Evolutionary conservation across 2,888 invertebrate species (phyloP), one percentile per base, ranked within the genome.

Genomic region (Chorisops tibialis): DNA sequence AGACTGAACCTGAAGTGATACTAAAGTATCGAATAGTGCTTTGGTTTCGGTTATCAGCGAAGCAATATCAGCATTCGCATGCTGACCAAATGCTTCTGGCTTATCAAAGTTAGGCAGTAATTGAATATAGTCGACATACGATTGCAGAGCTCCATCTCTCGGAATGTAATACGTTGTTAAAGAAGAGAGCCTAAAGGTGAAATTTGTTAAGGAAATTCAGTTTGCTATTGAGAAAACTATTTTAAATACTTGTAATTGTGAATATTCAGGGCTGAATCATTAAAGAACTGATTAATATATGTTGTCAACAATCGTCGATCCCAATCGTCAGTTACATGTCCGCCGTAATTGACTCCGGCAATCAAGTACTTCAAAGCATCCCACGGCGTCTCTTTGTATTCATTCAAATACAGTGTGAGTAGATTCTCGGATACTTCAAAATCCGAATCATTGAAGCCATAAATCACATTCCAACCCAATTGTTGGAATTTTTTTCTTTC

Each of bases 361-460:
- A 94, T 91, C 64, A 94, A 79, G 75, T 92, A 93, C 68, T 93
- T 91, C 50, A 94, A 78, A 0, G 93, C 93, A 70, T 92, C 93
- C 92, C 93, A 94, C 1, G 93, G 93, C 0, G 92, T 93, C 12
- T 88, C 87, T n/a, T 86, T 85, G 75, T 94, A 94, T 72, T 93
- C 91, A 70, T 92, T 90, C 59, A 94, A 78, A 74, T 93, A 94
- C 58, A 90, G 87, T 14, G 87, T 84, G n/a, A 95, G 76, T 9
- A 94, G 76, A 72, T 88, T 89, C 77, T 93, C 93, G 0, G 93
- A 91, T 69, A 91, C 91, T 79, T 92, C 91, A 79, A 93, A 94
- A 75, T 94, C 94, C 0, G 93, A 88, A 75, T 93, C 93, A 70
- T 93, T 94, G 75, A 94, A 94, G 77, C 91, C 91, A 72, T 94